Conservation (phyloP, 2,888 invertebrate genomes). For the Platycheirus albimanus region DNA sequence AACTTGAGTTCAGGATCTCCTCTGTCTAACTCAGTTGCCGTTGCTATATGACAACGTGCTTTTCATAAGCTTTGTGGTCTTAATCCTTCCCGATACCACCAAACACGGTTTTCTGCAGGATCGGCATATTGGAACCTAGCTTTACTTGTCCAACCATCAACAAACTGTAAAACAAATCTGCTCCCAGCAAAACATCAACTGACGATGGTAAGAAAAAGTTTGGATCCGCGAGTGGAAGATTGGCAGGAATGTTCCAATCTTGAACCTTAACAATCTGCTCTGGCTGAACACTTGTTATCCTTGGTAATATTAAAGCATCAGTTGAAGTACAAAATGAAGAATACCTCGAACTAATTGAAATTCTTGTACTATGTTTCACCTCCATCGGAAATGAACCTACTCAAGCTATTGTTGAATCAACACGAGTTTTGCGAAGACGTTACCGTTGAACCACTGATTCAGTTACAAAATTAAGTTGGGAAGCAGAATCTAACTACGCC, state of each 20-base stretch:
- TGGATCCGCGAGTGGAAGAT: slow-evolving; percentile 64
- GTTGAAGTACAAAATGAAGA: not conserved
- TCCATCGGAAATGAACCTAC: slow-evolving; percentile 11
- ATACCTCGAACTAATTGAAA: not conserved
- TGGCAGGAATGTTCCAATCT: slow-evolving; percentile 62
- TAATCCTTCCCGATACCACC: slow-evolving; percentile 61
- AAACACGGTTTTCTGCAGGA: slow-evolving; percentile 70
- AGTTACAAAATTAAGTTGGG: no score
- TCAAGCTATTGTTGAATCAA: slow-evolving; percentile 2
- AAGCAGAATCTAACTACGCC: no score
- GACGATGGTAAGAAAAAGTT: slow-evolving; percentile 54
- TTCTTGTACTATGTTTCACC: slow-evolving; percentile 10
- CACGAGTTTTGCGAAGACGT: no score
- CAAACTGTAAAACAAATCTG: slow-evolving; percentile 59
- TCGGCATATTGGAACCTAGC: slow-evolving; percentile 56
- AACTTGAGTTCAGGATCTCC: not conserved
- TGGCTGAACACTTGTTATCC: slow-evolving; percentile 58
- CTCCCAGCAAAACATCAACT: slow-evolving; percentile 67
- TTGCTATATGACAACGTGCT: slow-evolving; percentile 6
- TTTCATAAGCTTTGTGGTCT: not conserved
- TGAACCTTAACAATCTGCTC: slow-evolving; percentile 61
- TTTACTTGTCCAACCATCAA: slow-evolving; percentile 67
- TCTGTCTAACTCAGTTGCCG: no score
- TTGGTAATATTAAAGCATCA: slow-evolving; percentile 1
- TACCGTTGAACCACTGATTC: no score